Conservation (phyloP, 2,888 invertebrate genomes). For the Autographa pulchrina region DNA sequence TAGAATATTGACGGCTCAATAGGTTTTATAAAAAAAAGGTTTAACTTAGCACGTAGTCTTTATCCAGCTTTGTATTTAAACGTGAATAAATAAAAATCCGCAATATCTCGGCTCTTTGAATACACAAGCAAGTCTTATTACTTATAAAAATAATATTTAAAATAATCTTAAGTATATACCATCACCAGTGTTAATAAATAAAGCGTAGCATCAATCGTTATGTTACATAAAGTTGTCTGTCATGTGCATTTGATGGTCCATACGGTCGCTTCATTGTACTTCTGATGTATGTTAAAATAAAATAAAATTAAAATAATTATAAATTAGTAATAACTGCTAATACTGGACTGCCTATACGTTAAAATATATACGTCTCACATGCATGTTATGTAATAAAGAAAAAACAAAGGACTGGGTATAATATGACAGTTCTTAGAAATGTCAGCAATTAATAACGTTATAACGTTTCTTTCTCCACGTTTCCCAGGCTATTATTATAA, state of each 20-base stretch:
- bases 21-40: conserved; percentile 19
- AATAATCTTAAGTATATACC: conserved; percentile 73
- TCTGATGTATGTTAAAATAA: conserved; percentile 42
- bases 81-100: conserved; percentile 14
- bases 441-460: conserved; percentile 24
- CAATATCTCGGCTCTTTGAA: conserved; percentile 48
- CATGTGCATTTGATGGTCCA: conserved; percentile 88
- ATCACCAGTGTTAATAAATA: conserved; percentile 82
- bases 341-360: conserved; percentile 17
- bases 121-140: conserved; percentile 73
- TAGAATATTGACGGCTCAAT: conserved; percentile 25
- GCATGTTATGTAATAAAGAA: conserved; percentile 34
- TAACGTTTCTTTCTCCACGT: conserved; percentile 10
- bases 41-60: conserved; percentile 54
- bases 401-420: conserved; percentile 17
- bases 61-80: conserved; percentile 39
- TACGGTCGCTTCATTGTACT: conserved; percentile 66
- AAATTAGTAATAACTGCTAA: conserved; percentile 19
- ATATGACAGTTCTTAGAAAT: conserved; percentile 26
- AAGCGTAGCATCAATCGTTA: conserved; percentile 62
- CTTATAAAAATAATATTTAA: conserved; percentile 63
- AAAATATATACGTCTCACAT: conserved; percentile 39
- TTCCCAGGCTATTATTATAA: conserved; percentile 33
- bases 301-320: conserved; percentile 27
- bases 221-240: conserved; percentile 67